Conservation (phyloP, 30 jellyfish, hydroid and myxozoan genomes). For the Euphysa ruthae region DNA sequence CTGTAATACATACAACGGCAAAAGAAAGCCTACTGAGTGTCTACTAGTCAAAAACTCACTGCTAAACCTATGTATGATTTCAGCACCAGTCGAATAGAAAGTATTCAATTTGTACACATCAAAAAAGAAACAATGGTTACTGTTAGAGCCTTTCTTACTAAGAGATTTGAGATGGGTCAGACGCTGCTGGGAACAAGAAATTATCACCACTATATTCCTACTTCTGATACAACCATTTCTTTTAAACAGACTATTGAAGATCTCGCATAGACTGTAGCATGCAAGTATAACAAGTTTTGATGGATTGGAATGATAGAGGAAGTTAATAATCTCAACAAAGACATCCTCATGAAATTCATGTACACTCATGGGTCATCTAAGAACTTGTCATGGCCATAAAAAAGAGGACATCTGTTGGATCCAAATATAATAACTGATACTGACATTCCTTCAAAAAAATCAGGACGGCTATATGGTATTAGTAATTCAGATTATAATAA, state of each 20-base stretch:
- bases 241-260: background rate
- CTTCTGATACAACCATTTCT: background rate
- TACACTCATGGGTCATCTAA: background rate
- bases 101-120: background rate
- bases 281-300: background rate
- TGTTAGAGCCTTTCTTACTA: background rate
- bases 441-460: too few species aligned
- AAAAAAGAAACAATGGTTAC: background rate
- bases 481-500: background rate
- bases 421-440: background rate
- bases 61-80: background rate
- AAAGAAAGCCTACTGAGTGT: background rate
- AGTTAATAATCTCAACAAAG: background rate
- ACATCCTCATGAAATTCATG: background rate
- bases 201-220: background rate
- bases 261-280: background rate
- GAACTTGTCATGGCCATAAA: background rate
- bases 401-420: background rate
- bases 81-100: background rate
- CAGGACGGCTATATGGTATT: too few species aligned
- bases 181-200: background rate
- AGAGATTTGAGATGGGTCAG: background rate
- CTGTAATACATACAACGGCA: background rate
- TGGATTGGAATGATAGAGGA: background rate
- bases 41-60: background rate